Evolutionary conservation across 2,888 invertebrate genomes (phyloP).

Genomic region (Standfussiana lucernea): DNA sequence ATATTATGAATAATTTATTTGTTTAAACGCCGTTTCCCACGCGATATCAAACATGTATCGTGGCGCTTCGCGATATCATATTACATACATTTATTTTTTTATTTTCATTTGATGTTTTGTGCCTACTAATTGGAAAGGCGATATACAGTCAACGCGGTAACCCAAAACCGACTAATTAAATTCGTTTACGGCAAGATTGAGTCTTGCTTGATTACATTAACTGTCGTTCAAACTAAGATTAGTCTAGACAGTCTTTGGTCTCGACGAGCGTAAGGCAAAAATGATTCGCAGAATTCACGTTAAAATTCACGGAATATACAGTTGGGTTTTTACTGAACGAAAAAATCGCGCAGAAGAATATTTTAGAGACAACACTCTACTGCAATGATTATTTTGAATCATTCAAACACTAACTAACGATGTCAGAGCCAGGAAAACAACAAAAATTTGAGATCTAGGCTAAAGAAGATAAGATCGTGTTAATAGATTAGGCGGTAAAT

Average conservation of each 20-base stretch:
- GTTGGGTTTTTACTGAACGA: conserved; percentile 6
- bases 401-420: conserved; percentile 13
- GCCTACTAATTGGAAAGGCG: conserved; percentile 63
- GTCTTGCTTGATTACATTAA: conserved; percentile 30
- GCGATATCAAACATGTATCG: conserved; percentile 60
- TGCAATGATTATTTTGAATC: conserved; percentile 20
- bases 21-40: conserved; percentile 63
- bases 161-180: conserved; percentile 60
- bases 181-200: conserved; percentile 39
- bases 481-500: conserved; percentile 81
- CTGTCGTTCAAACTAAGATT: conserved; percentile 20
- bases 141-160: conserved; percentile 52
- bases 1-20: conserved; percentile 64
- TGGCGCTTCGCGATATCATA: conserved; percentile 64
- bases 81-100: conserved; percentile 47
- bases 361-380: not conserved
- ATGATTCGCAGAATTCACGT: conserved; percentile 17
- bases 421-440: conserved; percentile 42
- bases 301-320: conserved; percentile 3
- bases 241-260: conserved; percentile 19
- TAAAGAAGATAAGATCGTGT: conserved; percentile 74
- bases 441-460: conserved; percentile 69
- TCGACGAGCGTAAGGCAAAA: conserved; percentile 5
- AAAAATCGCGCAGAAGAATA: not conserved
- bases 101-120: conserved; percentile 38